A percentile compares a stretch with the other conserved stretches of the same genome.
phyloP scores from a whole-genome alignment of 2,888 invertebrate genomes.

The Hybos culiciformis region DNA sequence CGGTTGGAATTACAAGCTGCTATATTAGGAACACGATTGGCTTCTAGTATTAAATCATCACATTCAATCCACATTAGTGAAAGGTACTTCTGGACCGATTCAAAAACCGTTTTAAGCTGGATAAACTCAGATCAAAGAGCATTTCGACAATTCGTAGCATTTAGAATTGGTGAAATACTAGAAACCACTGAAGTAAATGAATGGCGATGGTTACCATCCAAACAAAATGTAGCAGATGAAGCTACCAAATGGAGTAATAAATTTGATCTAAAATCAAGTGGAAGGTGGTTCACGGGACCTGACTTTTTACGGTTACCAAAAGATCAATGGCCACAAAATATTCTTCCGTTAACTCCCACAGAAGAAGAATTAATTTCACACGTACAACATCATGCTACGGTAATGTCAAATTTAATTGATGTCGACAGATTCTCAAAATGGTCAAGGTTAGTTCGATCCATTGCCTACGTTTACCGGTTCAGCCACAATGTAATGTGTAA shows the following conservation, averaged over 20 bases:
- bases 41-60: slow-evolving; percentile 7
- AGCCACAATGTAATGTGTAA: too few relatives aligned
- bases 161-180: slow-evolving; percentile 15
- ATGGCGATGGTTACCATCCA: slow-evolving; percentile 8
- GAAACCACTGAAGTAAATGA: slow-evolving; percentile 6
- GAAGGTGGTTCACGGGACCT: slow-evolving; percentile 2
- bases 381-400: too few relatives aligned
- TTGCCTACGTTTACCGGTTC: not conserved
- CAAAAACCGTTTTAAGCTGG: slow-evolving; percentile 18
- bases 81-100: slow-evolving; percentile 19
- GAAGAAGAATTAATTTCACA: not conserved
- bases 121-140: slow-evolving; percentile 16
- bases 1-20: slow-evolving; percentile 17
- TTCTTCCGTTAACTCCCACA: not conserved
- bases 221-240: slow-evolving; percentile 8
- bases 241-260: slow-evolving; percentile 4
- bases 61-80: slow-evolving; percentile 10
- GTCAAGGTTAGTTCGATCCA: not conserved
- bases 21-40: slow-evolving; percentile 13
- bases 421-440: not conserved
- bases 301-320: not conserved
- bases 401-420: not conserved
- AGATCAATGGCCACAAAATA: not conserved
- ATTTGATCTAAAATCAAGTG: not conserved
- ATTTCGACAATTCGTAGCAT: slow-evolving; percentile 16